These are phyloP conservation scores for Sylvietta virens DNA, from an alignment of 2,113 vertebrate genomes.

Conservation along the genomic window DNA sequence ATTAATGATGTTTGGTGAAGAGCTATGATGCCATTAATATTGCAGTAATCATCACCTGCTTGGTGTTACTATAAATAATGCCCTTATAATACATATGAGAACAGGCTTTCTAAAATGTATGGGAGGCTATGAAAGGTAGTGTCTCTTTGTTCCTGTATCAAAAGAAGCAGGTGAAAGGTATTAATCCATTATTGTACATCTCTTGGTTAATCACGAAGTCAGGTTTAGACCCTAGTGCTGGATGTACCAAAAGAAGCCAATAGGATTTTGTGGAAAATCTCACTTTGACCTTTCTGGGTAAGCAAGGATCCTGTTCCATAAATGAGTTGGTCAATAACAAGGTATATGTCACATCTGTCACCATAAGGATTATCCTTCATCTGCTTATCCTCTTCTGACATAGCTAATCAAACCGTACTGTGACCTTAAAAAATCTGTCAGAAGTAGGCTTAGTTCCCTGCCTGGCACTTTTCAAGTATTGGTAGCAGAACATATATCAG, in stretches of 20 bases:
- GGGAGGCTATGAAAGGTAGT: background rate
- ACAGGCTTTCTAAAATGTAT: background rate
- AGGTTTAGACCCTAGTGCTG: background rate
- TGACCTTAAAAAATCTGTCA: conserved; percentile 6
- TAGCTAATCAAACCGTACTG: background rate
- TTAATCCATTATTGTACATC: background rate
- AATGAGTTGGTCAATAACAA: background rate
- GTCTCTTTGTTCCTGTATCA: background rate
- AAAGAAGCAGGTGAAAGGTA: background rate
- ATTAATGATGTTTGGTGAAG: background rate
- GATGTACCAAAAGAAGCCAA: background rate
- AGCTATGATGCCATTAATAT: background rate
- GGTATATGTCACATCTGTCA: background rate
- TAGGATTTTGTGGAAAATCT: background rate
- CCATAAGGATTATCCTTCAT: background rate
- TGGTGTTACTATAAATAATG: background rate
- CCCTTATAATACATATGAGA: background rate
- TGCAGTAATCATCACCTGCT: background rate
- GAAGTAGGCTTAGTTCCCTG: background rate
- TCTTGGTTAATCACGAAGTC: background rate
- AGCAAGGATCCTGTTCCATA: background rate
- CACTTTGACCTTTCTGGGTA: background rate
- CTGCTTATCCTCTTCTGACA: background rate
- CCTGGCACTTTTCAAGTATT: background rate
- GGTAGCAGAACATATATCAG: background rate